Percentiles rank a stretch among this genome's conserved stretches.
Evolutionary conservation across 2,888 invertebrate species (phyloP).

Genomic region (Helicoverpa assulta): DNA sequence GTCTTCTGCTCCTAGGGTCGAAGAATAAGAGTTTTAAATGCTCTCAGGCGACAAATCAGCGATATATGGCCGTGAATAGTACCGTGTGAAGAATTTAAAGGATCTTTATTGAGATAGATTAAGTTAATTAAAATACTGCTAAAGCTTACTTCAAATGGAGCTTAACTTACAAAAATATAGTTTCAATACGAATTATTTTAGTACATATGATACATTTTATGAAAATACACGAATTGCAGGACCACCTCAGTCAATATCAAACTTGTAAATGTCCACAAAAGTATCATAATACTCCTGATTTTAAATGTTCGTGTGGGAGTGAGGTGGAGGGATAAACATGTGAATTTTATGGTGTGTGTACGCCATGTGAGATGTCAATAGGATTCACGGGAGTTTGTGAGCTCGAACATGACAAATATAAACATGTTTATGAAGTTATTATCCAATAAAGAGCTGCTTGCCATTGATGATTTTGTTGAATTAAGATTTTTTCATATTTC

Average conservation of each 20-base stretch:
- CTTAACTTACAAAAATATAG: neutral
- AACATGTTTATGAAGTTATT: neutral
- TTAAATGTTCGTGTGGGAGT: conserved; percentile 63
- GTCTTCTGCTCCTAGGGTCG: conserved; percentile 25
- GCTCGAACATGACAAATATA: conserved; percentile 3
- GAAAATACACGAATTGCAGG: conserved; percentile 17
- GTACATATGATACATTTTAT: neutral
- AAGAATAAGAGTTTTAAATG: conserved; percentile 26
- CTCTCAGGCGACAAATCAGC: conserved; percentile 34
- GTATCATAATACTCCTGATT: conserved; percentile 58
- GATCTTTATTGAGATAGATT: conserved; percentile 21
- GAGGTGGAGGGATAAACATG: conserved; percentile 54
- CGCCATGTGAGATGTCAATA: conserved; percentile 45
- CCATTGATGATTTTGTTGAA: too few relatives aligned
- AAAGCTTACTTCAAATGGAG: neutral
- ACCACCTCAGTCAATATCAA: conserved; percentile 39
- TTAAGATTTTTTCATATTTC: too few relatives aligned
- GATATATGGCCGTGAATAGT: conserved; percentile 40
- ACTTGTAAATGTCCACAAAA: conserved; percentile 50
- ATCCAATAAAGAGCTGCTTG: too few relatives aligned
- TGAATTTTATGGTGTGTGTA: conserved; percentile 50
- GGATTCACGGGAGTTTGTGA: conserved; percentile 49
- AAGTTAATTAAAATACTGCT: conserved; percentile 8
- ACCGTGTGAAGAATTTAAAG: conserved; percentile 36
- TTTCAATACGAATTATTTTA: too few relatives aligned